Conservation (phyloP, 2,113 vertebrate species). For the Dissostichus mawsoni region DNA sequence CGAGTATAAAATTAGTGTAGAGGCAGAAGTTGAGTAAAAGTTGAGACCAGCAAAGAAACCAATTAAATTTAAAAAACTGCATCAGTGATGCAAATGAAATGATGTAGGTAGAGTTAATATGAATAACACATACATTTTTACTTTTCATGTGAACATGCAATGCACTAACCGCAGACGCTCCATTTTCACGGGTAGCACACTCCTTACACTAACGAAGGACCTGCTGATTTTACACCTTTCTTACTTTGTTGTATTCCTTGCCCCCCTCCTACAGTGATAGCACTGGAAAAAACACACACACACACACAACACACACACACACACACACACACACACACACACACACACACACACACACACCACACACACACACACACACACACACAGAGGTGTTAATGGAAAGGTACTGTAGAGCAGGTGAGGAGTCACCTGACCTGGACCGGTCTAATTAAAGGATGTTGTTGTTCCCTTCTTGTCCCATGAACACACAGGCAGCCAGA, state of each 20-base stretch:
- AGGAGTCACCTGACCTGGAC: conserved; percentile 50
- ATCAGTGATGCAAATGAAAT: background rate
- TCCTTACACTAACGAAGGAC: conserved; percentile 45
- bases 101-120: conserved; percentile 15
- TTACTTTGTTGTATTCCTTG: background rate
- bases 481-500: conserved; percentile 2
- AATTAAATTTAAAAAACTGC: background rate
- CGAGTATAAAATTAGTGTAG: too few relatives aligned
- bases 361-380: conserved; percentile 6
- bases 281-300: too few relatives aligned
- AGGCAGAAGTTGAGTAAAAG: too few relatives aligned
- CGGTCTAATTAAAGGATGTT: conserved; percentile 68
- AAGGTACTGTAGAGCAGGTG: conserved; percentile 24
- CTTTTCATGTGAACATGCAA: conserved; percentile 54
- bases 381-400: conserved; percentile 61
- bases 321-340: too few relatives aligned
- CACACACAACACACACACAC: background rate
- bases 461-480: conserved; percentile 51
- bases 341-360: background rate
- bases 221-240: conserved; percentile 32
- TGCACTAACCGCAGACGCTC: conserved; percentile 20
- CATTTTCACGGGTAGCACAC: conserved; percentile 28
- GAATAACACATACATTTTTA: conserved; percentile 32
- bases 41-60: too few relatives aligned
- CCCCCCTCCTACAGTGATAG: conserved; percentile 2